Evolutionary conservation across 2,797 vertebrate species (phyloP), one percentile per base, ranked within the genome.

Genomic region (Ambastaia sidthimunki): DNA sequence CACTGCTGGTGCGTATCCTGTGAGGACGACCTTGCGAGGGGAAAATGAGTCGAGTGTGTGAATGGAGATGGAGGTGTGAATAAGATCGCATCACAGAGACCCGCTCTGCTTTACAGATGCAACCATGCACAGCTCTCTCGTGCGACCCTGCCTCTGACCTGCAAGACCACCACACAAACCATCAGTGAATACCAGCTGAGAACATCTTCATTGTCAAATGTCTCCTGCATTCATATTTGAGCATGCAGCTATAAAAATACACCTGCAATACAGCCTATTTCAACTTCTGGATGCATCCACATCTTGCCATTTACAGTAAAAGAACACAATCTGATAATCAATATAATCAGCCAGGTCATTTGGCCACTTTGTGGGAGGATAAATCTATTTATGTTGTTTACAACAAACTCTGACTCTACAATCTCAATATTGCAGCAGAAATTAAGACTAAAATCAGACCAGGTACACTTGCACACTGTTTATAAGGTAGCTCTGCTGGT

Each of bases 51-150:
- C 28, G 55, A 37, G 55, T 77, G 80, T 31, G 74, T 73, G 82
- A 82, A 76, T 76, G 74, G 44, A 78, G 57, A 73, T n/a, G 31
- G 52, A 87, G 82, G 86, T 84, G 86, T 80, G 82, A 87, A 87
- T 85, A 87, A 82, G 79, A 84, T 83, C 16, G 86, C 75, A 84
- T 87, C 82, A 81, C 82, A 84, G 80, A 87, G 86, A 85, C 79
- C 41, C 57, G 59, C 44, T 10, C 68, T 70, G 75, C 66, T 84
- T 68, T 81, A 57, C 74, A 19, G 69, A 77, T 2, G 16, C 75
- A 81, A 74, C 41, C 44, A 81, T 73, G 57, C 81, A 71, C 50
- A 37, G 7, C 34, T 37, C 34, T 37, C 34, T 37, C 7, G 6
- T 5, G 34, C 34, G 7, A 37, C 7, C 34, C 34, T 5, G 6